Base-by-base conservation (phyloP, 2,888 invertebrate genomes). In the Anthophora plumipes region DNA sequence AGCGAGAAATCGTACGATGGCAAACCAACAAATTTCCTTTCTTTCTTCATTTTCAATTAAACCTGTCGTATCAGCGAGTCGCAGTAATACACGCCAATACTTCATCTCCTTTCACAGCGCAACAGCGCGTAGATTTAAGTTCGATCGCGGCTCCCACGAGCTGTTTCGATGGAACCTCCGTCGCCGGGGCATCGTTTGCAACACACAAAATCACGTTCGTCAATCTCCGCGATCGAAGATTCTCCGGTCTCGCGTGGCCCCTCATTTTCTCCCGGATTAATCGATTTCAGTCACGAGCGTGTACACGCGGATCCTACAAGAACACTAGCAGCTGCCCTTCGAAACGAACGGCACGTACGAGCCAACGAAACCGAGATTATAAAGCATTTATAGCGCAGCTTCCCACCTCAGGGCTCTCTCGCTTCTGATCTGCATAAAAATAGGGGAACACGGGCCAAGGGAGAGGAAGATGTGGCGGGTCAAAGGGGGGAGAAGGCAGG, bases 391-490 rank as follows among this genome's bases (percentile, higher is more conserved):
- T 90, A 89, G 89, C 86, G 87, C 89, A 89, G 90, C 90, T 91
- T 91, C 90, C 90, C 91, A 91, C 91, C 92, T 92, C 89, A 80
- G 90, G 92, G 92, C 90, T 75, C 67, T 48, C 69, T 90, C 90
- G 89, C 89, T 91, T 89, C 91, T 89, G 91, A 92, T 92, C 92
- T 92, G 92, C 92, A 92, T 92, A 92, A 92, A 92, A 92, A 92
- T 92, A 89, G 90, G 90, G 89, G 89, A 89, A 88, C 81, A 72
- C 43, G 77, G 72, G 37, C 67, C 39, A 17, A 20, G 41, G 22
- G 81, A 72, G 80, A 68, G 80, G 77, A 60, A 69, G 82, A 68
- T 75, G 77, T 69, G 82, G 77, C 74, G 77, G 77, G 71, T 54
- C 66, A 66, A 54, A 80, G 80, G 75, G 57, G 73, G 73, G 39